phyloP scores from a whole-genome alignment of 23 tunicate species.

The Aplidium turbinatum region DNA sequence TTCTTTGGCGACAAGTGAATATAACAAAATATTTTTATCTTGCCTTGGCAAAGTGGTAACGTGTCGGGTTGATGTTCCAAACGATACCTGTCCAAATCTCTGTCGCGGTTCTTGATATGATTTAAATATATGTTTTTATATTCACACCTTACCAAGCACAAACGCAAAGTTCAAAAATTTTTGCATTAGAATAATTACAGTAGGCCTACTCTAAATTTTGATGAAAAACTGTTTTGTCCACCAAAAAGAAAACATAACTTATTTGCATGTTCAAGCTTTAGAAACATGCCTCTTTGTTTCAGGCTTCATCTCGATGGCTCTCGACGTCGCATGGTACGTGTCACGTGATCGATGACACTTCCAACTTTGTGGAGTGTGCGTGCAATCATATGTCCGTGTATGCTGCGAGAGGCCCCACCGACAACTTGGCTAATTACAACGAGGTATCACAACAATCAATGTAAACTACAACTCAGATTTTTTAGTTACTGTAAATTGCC shows the following conservation, averaged over 20 bases:
- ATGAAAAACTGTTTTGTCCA: not conserved
- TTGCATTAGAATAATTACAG: too few species aligned
- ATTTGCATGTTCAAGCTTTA: not conserved
- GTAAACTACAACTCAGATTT: not conserved
- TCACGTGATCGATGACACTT: conserved; percentile 60
- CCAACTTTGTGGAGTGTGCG: conserved; percentile 75
- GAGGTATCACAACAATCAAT: too few species aligned
- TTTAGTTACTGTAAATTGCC: too few species aligned
- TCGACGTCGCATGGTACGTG: conserved; percentile 41
- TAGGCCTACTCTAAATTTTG: too few species aligned
- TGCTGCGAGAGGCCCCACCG: conserved; percentile 81
- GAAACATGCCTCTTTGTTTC: not conserved
- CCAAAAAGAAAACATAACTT: not conserved
- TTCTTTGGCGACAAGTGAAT: conserved; percentile 71
- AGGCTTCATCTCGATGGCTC: conserved; percentile 74
- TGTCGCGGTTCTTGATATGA: not conserved
- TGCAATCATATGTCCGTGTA: conserved; percentile 82
- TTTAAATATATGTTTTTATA: not conserved
- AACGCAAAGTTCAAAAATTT: too few species aligned
- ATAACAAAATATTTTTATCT: too few species aligned
- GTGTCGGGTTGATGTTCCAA: too few species aligned
- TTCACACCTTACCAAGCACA: too few species aligned
- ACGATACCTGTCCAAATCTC: not conserved
- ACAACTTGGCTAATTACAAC: conserved; percentile 79
- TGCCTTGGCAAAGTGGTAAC: too few species aligned